Evolutionary conservation across 2,888 invertebrate species (phyloP).

Genomic region (Esperia sulphurella): DNA sequence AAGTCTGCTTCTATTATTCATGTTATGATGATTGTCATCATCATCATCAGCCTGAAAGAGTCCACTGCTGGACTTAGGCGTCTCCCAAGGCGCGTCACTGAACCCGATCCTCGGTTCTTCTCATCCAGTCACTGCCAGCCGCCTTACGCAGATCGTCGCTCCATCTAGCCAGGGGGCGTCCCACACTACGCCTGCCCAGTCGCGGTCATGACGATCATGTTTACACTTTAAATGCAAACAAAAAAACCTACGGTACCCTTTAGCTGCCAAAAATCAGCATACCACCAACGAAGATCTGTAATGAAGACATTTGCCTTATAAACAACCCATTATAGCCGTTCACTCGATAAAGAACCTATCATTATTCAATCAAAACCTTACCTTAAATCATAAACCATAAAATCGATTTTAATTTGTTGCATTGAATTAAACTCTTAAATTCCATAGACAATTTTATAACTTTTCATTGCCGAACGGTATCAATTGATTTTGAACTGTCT

Average conservation of each 20-base stretch:
- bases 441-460: slow-evolving; percentile 8
- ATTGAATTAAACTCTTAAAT: not conserved
- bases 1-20: too few species aligned
- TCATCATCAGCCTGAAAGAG: too few species aligned
- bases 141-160: too few species aligned
- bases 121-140: too few species aligned
- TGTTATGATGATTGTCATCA: too few species aligned
- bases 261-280: slow-evolving; percentile 3
- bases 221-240: too few species aligned
- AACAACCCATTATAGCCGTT: slow-evolving; percentile 44
- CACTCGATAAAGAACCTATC: slow-evolving; percentile 38
- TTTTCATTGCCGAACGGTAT: slow-evolving; percentile 1
- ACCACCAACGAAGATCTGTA: slow-evolving; percentile 59
- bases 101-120: too few species aligned
- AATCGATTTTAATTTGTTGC: not conserved
- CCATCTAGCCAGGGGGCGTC: too few species aligned
- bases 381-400: not conserved
- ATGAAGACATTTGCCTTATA: slow-evolving; percentile 65
- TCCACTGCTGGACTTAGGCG: too few species aligned
- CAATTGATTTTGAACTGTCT: not conserved
- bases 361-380: slow-evolving; percentile 1
- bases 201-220: too few species aligned
- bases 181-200: too few species aligned
- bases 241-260: not conserved
- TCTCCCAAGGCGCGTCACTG: too few species aligned